Evolutionary conservation across 2,797 vertebrate species (phyloP), one percentile per base, ranked within the genome.

Genomic region (Spizella passerina): DNA sequence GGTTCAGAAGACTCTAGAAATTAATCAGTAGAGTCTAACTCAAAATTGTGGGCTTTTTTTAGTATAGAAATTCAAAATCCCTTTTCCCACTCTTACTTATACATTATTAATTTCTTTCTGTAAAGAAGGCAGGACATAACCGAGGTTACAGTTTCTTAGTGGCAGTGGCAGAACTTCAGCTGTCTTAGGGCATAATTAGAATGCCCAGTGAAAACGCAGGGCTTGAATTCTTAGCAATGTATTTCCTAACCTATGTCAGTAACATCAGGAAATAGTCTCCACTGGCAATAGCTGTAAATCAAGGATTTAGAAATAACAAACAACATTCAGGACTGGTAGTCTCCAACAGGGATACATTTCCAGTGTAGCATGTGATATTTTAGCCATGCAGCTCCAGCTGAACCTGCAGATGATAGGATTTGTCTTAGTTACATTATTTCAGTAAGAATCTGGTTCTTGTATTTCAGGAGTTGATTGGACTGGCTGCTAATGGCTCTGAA

Each of bases 401-500:
- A 90, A 92, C 43, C 81, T 86, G 77, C 71, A 93, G 80, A 90
- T 79, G 47, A 88, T 7, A 60, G 38, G 8, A 43, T 53, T 86
- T 90, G 90, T 30, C 41, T 56, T 32, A 36, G 38, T n/a, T 82
- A 84, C 16, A 56, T 43, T 44, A 80, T 60, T 76, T 73, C 83
- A 73, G 70, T 32, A 24, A 39, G 49, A 86, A 64, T 84, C 49
- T 88, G 64, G 30, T 71, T 90, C 83, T 82, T 82, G 3, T 57
- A 70, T 96, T 95, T 93, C 90, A 90, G 85, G 78, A 88, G 36
- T 60, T 89, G 81, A 76, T 73, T 8, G 1, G 71, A 46, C 57
- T 49, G 82, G 56, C 66, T 89, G 73, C 59, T 90, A 84, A 89
- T 41, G 55, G 70, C 85, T 89, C 92, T 72, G 61, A 82, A 60